Base-by-base conservation (phyloP, 2,888 invertebrate species). In the Dugesia japonica region DNA sequence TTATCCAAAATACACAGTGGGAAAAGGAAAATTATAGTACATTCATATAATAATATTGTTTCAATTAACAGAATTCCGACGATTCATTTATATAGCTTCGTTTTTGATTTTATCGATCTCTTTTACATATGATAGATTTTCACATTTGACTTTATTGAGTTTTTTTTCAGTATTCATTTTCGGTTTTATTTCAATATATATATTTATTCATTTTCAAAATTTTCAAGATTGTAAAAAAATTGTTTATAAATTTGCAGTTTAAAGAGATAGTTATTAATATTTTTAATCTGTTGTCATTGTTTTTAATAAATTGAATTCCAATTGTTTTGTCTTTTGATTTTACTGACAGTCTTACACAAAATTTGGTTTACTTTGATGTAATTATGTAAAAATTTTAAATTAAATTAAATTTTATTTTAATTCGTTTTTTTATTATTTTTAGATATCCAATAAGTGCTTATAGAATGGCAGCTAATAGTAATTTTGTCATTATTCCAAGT, bases 241-340 rank as follows among this genome's bases (percentile, higher is more conserved):
- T 56, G 56, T 56, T 56, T 1, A 56, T 56, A 56, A 56, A 9
- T 13, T n/a, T 4, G n/a, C 56, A 56, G n/a, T 56, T 56, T 23
- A 9, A 23, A 4, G 9, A 56, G 56, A 56, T 20, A 56, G 23
- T 56, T 56, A 56, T 56, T 56, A 7, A 56, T 56, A 56, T 72
- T 72, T 72, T 27, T 7, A 72, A 72, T 72, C 72, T 28, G 28
- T 72, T 23, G 28, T 72, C 72, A 31, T 28, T 27, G 31, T 72
- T 72, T 72, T 72, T 28, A 28, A 7, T 72, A 72, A 31, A 72
- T 17, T 17, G 72, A 72, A 72, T 72, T 72, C n/a, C 72, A 26
- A 31, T 72, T 28, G 72, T 28, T 72, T 72, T 72, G 26, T n/a
- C 26, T 72, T 72, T 72, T 28, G 28, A 1, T 72, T 72, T 72